Conservation (phyloP, 2,888 invertebrate species). For the Mesopsocus fuscifrons region DNA sequence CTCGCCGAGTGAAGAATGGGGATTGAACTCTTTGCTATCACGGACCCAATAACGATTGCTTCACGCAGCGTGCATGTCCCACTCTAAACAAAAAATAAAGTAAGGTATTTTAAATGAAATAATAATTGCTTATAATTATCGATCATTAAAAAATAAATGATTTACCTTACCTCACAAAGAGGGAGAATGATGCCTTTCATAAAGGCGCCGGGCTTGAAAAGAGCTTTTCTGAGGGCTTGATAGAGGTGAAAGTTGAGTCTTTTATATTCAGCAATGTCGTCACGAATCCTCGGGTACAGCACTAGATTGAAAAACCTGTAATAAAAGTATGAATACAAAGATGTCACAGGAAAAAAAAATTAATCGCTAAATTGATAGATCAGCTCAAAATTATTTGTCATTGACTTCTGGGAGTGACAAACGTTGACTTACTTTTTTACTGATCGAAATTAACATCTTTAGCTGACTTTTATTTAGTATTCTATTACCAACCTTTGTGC, state of each 20-base stretch:
- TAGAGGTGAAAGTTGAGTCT: conserved; percentile 91
- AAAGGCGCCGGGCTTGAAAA: conserved; percentile 95
- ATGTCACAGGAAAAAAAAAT: background rate
- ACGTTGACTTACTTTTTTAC: no score
- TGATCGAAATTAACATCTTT: no score
- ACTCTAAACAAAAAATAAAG: conserved; percentile 31
- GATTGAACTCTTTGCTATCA: conserved; percentile 76
- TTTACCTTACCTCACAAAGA: conserved; percentile 31
- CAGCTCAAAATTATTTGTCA: no score
- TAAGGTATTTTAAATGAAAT: conserved; percentile 1
- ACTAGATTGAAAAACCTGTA: conserved; percentile 65
- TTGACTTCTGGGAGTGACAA: no score
- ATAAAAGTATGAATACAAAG: background rate
- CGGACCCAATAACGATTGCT: conserved; percentile 86
- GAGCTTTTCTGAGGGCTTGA: conserved; percentile 76
- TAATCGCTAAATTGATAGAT: no score
- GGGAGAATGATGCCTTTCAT: conserved; percentile 72
- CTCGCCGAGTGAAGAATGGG: conserved; percentile 91
- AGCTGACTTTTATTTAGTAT: no score
- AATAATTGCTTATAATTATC: background rate
- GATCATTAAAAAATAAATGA: background rate
- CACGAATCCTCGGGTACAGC: conserved; percentile 78
- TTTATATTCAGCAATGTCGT: conserved; percentile 91
- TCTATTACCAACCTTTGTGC: conserved; percentile 80
- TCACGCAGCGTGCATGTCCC: conserved; percentile 90